A percentile compares a stretch with the other conserved stretches of the same genome.
Conservation (phyloP, 1,140 invertebrate species). For the Ips typographus region DNA sequence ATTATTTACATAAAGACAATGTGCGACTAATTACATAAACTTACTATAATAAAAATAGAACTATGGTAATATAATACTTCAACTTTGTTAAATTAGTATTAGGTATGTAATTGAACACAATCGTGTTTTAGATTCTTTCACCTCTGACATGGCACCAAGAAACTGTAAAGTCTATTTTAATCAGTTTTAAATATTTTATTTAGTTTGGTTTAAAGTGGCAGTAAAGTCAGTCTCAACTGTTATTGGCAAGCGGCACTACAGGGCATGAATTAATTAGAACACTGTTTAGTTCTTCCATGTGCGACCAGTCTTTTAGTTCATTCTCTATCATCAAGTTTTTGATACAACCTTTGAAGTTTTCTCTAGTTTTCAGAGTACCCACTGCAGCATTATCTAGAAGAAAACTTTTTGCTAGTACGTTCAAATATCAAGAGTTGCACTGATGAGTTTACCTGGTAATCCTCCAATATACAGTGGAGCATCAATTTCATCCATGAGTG, state of each 20-base stretch:
- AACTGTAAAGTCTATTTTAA: no score
- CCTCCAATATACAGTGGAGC: conserved; percentile 82
- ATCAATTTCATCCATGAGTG: conserved; percentile 54
- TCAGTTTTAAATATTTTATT: no score
- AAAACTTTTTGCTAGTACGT: not conserved
- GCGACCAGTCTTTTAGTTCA: conserved; percentile 74
- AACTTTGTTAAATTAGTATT: no score
- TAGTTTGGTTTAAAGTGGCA: no score
- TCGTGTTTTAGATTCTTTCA: no score
- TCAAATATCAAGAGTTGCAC: conserved; percentile 11
- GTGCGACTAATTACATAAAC: no score
- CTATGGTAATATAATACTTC: no score
- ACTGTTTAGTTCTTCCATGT: conserved; percentile 79
- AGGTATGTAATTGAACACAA: no score
- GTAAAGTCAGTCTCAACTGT: no score
- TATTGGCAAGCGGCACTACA: not conserved
- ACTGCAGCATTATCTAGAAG: conserved; percentile 66
- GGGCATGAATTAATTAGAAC: conserved; percentile 86
- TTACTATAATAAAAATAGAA: no score
- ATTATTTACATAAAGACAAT: conserved; percentile 1
- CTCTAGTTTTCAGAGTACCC: conserved; percentile 66
- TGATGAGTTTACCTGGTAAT: conserved; percentile 66
- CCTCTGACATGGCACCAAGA: no score
- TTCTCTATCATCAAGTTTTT: conserved; percentile 75
- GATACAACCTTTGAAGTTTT: conserved; percentile 91